phyloP scores from a whole-genome alignment of 2,113 vertebrate genomes.

The Archilochus colubris region DNA sequence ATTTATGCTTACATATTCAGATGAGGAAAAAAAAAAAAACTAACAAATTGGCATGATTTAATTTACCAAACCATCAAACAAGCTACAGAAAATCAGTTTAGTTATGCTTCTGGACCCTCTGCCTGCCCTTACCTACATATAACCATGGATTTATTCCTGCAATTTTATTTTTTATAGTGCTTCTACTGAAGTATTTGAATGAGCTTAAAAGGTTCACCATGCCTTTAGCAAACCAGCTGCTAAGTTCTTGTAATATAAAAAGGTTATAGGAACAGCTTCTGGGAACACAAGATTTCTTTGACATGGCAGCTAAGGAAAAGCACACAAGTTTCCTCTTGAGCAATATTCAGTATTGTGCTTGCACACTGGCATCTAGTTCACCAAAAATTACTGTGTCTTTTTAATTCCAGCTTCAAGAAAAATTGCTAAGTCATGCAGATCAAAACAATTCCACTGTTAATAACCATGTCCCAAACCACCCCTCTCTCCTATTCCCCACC shows the following conservation, averaged over 20 bases:
- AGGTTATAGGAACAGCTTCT: background rate
- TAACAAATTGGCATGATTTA: background rate
- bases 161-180: background rate
- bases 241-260: background rate
- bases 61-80: background rate
- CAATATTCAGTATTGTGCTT: background rate
- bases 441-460: constrained; percentile 4
- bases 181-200: background rate
- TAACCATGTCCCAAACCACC: background rate
- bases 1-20: background rate
- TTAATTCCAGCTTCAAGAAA: background rate
- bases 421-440: constrained; percentile 21
- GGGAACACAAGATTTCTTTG: background rate
- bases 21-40: background rate
- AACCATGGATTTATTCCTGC: background rate
- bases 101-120: background rate
- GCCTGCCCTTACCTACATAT: background rate
- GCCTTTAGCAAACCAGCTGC: background rate
- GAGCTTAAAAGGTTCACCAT: background rate
- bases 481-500: background rate
- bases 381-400: background rate
- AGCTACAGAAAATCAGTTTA: background rate
- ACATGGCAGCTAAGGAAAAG: background rate
- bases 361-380: background rate
- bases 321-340: background rate